These are phyloP conservation scores for Bettongia penicillata DNA, from an alignment of 2,113 vertebrate species.

Conservation along the genomic window DNA sequence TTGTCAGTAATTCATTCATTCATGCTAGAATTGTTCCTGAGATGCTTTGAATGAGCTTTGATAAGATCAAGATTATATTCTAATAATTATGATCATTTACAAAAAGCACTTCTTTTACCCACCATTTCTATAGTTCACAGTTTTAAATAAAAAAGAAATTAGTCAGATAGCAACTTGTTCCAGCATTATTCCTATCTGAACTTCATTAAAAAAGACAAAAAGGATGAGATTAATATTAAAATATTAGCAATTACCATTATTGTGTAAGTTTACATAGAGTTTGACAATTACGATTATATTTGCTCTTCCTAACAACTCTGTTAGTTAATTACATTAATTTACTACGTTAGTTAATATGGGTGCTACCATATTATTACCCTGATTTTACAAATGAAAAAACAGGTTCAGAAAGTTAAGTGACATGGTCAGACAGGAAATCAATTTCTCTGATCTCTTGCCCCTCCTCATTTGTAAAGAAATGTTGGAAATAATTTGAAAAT, in stretches of 20 bases:
- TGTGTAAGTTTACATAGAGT: background rate
- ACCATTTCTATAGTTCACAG: background rate
- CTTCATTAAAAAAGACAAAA: background rate
- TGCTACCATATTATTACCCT: background rate
- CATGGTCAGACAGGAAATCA: background rate
- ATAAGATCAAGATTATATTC: background rate
- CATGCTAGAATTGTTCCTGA: background rate
- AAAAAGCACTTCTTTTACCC: background rate
- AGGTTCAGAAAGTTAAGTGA: background rate
- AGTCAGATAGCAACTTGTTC: background rate
- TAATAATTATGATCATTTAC: background rate
- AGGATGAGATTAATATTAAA: background rate
- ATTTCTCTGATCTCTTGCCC: background rate
- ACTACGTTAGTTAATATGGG: too few relatives aligned
- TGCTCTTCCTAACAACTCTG: background rate
- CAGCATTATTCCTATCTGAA: background rate
- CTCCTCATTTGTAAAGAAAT: background rate
- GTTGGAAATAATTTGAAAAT: background rate
- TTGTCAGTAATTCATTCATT: background rate
- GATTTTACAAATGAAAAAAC: constrained; percentile 34
- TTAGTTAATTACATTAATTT: background rate
- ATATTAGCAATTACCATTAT: background rate
- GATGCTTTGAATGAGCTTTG: background rate
- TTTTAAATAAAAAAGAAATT: background rate
- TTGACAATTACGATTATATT: background rate